Conservation (phyloP, 2,797 vertebrate species). For the Bradypus variegatus region DNA sequence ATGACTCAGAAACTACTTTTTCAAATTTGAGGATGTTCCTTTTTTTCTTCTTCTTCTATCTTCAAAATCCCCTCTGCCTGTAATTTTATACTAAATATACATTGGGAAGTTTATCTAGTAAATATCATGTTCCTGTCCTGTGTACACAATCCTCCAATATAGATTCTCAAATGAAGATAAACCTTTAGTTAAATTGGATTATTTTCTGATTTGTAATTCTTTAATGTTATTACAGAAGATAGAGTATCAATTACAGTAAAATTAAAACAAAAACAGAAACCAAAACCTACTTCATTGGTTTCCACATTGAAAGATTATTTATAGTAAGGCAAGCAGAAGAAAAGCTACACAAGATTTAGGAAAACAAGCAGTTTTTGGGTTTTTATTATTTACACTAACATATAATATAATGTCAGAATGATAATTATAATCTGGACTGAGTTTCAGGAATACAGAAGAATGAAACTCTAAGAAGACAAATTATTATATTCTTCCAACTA, state of each 20-base stretch:
- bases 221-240: constrained; percentile 67
- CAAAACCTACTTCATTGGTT: constrained; percentile 51
- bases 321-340: constrained; percentile 55
- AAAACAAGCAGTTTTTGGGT: constrained; percentile 63
- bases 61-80: constrained; percentile 15
- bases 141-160: constrained; percentile 40
- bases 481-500: constrained; percentile 46
- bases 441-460: constrained; percentile 65
- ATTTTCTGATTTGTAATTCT: constrained; percentile 68
- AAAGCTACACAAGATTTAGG: constrained; percentile 61
- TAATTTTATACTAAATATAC: constrained; percentile 31
- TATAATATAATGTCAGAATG: constrained; percentile 56
- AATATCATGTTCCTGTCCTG: background rate
- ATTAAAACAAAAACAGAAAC: constrained; percentile 11
- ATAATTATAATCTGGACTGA: constrained; percentile 66
- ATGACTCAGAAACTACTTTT: background rate
- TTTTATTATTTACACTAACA: constrained; percentile 70
- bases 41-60: background rate
- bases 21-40: constrained; percentile 12
- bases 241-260: constrained; percentile 51
- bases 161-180: constrained; percentile 56
- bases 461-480: constrained; percentile 53
- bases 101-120: background rate
- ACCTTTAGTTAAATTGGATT: constrained; percentile 59
- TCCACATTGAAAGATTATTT: constrained; percentile 60